phyloP scores from a whole-genome alignment of 2,888 invertebrate species.

The Drosophila parthenogenetica region DNA sequence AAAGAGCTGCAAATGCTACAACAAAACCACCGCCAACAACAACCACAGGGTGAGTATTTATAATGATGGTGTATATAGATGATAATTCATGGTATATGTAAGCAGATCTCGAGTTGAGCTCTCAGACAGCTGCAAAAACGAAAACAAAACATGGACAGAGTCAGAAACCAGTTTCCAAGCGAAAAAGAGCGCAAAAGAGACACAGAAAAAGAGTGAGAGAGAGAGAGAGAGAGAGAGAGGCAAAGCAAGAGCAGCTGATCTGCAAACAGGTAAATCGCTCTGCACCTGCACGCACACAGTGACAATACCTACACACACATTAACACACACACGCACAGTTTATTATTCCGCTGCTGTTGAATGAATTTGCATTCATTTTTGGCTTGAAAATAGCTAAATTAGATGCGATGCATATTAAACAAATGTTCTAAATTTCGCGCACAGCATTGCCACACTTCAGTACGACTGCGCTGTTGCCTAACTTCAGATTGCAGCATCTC shows the following conservation, averaged over 20 bases:
- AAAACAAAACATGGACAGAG: slow-evolving; percentile 73
- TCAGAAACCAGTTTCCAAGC: slow-evolving; percentile 64
- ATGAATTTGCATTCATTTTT: slow-evolving; percentile 55
- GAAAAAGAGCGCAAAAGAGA: slow-evolving; percentile 21
- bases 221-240: slow-evolving; percentile 12
- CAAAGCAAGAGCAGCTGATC: slow-evolving; percentile 66
- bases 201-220: slow-evolving; percentile 12
- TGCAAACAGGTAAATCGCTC: slow-evolving; percentile 55
- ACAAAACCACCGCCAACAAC: no score
- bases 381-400: slow-evolving; percentile 44
- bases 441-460: slow-evolving; percentile 37
- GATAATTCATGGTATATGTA: slow-evolving; percentile 18
- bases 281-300: slow-evolving; percentile 58
- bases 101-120: slow-evolving; percentile 24
- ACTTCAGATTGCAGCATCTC: slow-evolving; percentile 45
- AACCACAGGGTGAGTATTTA: slow-evolving; percentile 35
- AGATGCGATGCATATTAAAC: slow-evolving; percentile 24
- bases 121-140: slow-evolving; percentile 72
- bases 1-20: slow-evolving; percentile 59
- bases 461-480: slow-evolving; percentile 30
- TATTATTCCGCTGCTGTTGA: slow-evolving; percentile 27
- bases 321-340: neutral
- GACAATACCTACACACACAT: slow-evolving; percentile 7
- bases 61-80: slow-evolving; percentile 33
- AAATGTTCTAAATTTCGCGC: slow-evolving; percentile 51